Evolutionary conservation across 2,888 invertebrate species (phyloP), one percentile per base, ranked within the genome.

Genomic region (Coleophora flavipennella): DNA sequence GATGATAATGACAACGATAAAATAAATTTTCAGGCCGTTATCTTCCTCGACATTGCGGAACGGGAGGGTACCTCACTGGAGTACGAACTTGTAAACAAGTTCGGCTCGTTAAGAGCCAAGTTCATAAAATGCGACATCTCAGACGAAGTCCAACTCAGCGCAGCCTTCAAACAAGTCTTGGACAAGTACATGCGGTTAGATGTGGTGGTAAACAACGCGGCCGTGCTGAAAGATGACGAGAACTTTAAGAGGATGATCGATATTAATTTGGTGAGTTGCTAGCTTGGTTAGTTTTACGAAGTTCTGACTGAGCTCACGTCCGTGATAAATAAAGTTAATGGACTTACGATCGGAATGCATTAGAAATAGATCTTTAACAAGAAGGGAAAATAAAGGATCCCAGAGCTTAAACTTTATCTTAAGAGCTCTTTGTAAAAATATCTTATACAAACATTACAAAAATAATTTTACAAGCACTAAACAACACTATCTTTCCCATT

Each of bases 71-170:
- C 57, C 1, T 47, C 57, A 1, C 49, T 83, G 1, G 81, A 83
- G 49, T 46, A 41, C 1, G 73, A 79, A 53, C 67, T 83, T 29
- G 45, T 59, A 25, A 59, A 53, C 44, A 78, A 70, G 52, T 81
- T 76, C 33, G 81, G 81, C 8, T 72, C 77, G n/a, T 46, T 81
- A 38, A 67, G 53, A 65, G 75, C 76, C 9, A 83, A 76, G 72
- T 83, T 79, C 53, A 78, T 80, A 60, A 73, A 74, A 62, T 81
- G 83, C 46, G 80, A 83, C 50, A 62, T 83, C 11, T 54, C 78
- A 1, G 62, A 76, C 44, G 74, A 73, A 13, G 49, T 44, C 0
- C 70, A 79, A 50, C 68, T 80, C 8, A 45, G 50, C 6, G 59
- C 59, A 0, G 78, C 81, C 27, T 81, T 66, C 49, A 61, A 55